Base-by-base conservation (phyloP, 1,140 invertebrate species). In the Calephelis virginiensis region DNA sequence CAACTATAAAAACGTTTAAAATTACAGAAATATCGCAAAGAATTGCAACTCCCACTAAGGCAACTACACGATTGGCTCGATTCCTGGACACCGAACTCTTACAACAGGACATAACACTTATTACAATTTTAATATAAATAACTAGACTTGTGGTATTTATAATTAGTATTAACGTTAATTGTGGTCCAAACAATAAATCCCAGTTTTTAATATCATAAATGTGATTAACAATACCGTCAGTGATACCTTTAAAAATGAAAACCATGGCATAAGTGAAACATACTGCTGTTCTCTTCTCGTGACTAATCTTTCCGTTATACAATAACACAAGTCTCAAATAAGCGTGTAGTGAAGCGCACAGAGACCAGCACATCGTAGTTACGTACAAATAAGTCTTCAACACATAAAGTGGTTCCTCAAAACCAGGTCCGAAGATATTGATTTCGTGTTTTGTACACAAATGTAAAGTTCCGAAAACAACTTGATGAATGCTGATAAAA, bases 401-500 rank as follows among this genome's bases (percentile, higher is more conserved):
- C 7, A 53, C 12, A 12, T 59, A 13, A 6, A 65, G 10, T 12
- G 8, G 5, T 50, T n/a, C 37, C 11, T 7, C 5, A n/a, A 37
- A 47, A 5, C 7, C 6, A 11, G 11, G 8, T 17, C 13, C 9
- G 11, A 12, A 40, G 9, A 45, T 14, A 9, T 50, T 28, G 37
- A 40, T 5, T 5, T 28, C 2, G 14, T n/a, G 3, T 2, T 13
- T 28, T 12, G 17, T 49, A 49, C 61, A 63, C 13, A 71, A 67
- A 14, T 71, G 62, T 12, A 68, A 46, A 10, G 59, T 71, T 37
- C 70, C 70, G 10, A 62, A 11, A 11, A 66, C 9, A 13, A 71
- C 61, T 46, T 71, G 66, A n/a, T 68, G n/a, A n/a, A 71, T 63
- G 43, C 63, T 66, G 38, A 68, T 63, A 47, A 66, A 71, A 28